A percentile compares a stretch with the other conserved stretches of the same genome.
Evolutionary conservation across 2,797 vertebrate genomes (phyloP).

Genomic region (Sebastolobus altivelis): DNA sequence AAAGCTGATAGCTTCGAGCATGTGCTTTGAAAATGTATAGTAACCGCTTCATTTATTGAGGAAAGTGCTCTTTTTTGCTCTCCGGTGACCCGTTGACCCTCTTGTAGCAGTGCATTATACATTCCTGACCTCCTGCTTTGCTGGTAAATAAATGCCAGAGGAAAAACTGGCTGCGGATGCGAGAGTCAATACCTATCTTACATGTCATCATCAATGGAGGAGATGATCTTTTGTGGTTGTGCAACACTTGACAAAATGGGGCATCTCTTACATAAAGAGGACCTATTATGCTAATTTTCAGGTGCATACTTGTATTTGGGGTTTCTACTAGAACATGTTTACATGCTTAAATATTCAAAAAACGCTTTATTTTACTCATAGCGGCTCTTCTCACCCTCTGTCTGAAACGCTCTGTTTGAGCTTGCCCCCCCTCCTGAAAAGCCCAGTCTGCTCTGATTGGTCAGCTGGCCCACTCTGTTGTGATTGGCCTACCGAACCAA

Average conservation of each 20-base stretch:
- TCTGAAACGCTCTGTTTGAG: too few species aligned
- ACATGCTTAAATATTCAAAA: too few species aligned
- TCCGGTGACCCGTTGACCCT: constrained; percentile 61
- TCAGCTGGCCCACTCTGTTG: too few species aligned
- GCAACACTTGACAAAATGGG: constrained; percentile 30
- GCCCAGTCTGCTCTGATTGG: too few species aligned
- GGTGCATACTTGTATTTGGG: not conserved
- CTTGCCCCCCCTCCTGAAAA: too few species aligned
- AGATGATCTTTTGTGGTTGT: constrained; percentile 49
- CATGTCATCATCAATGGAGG: constrained; percentile 35
- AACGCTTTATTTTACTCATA: too few species aligned
- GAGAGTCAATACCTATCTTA: constrained; percentile 49
- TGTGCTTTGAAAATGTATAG: constrained; percentile 64
- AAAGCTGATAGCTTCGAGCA: constrained; percentile 66
- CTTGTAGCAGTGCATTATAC: constrained; percentile 36
- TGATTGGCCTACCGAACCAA: too few species aligned
- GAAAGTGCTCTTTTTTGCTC: constrained; percentile 68
- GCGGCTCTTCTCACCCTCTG: too few species aligned
- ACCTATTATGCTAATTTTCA: not conserved
- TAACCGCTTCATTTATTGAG: constrained; percentile 72
- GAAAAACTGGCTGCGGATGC: constrained; percentile 39
- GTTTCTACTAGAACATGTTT: too few species aligned
- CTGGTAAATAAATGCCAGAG: constrained; percentile 61
- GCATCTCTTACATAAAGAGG: constrained; percentile 1
- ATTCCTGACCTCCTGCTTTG: constrained; percentile 60